Conservation (phyloP, 2,888 invertebrate species). For the Psylliodes chrysocephalus region DNA sequence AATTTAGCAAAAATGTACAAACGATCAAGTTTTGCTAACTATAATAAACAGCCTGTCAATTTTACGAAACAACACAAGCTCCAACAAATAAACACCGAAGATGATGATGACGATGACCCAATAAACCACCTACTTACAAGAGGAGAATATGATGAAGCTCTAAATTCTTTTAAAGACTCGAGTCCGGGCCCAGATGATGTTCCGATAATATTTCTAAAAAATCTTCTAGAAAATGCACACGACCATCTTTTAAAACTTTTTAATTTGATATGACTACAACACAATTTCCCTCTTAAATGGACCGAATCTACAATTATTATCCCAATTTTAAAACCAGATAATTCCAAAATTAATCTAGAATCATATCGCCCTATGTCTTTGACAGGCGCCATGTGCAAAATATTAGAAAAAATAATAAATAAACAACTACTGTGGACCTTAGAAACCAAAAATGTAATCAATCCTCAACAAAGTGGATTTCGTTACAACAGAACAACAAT, state of each 20-base stretch:
- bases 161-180: background rate
- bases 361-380: slow-evolving; percentile 23
- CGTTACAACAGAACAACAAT: slow-evolving; percentile 1
- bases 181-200: slow-evolving; percentile 19
- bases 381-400: slow-evolving; percentile 5
- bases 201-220: slow-evolving; percentile 15
- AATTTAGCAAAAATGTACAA: too few relatives aligned
- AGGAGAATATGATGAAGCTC: background rate
- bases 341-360: background rate
- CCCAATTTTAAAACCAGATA: slow-evolving; percentile 12
- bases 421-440: background rate
- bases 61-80: too few relatives aligned
- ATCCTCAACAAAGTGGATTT: slow-evolving; percentile 6
- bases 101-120: background rate
- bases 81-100: background rate
- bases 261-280: background rate
- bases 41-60: too few relatives aligned
- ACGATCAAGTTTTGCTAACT: too few relatives aligned
- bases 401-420: slow-evolving; percentile 11
- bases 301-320: slow-evolving; percentile 1
- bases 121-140: background rate
- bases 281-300: slow-evolving; percentile 2
- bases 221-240: slow-evolving; percentile 1
- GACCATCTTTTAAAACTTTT: slow-evolving; percentile 3
- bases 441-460: background rate